Evolutionary conservation across 1,140 invertebrate genomes (phyloP).

Genomic region (Drosophila nebulosa): DNA sequence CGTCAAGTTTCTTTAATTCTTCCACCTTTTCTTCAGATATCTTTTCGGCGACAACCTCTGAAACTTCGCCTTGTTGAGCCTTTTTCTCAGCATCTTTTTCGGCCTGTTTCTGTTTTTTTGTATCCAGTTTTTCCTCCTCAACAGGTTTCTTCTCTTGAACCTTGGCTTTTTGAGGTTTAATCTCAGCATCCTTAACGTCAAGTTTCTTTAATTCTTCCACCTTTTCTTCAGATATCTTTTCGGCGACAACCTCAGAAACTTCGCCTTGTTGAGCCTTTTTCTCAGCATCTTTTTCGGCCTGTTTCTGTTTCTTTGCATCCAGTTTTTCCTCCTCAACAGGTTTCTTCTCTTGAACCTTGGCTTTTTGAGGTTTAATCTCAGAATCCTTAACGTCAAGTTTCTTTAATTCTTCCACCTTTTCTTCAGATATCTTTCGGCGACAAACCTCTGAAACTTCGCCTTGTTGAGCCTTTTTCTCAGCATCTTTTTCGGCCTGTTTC

Average conservation of each 20-base stretch:
- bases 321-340: no score
- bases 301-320: no score
- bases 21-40: background rate
- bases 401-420: no score
- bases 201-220: no score
- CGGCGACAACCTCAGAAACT: no score
- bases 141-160: background rate
- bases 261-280: no score
- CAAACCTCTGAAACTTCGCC: constrained; percentile 10
- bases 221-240: no score
- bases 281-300: no score
- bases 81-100: background rate
- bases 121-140: background rate
- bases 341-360: no score
- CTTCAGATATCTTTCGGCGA: constrained; percentile 18
- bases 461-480: background rate
- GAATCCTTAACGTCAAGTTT: no score
- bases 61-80: background rate
- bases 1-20: background rate
- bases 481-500: constrained; percentile 3
- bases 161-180: background rate
- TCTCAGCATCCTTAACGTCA: background rate
- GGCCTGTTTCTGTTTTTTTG: background rate
- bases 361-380: no score
- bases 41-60: background rate